Base-by-base conservation (phyloP, 2,888 invertebrate species). In the Mechanitis messenoides region DNA sequence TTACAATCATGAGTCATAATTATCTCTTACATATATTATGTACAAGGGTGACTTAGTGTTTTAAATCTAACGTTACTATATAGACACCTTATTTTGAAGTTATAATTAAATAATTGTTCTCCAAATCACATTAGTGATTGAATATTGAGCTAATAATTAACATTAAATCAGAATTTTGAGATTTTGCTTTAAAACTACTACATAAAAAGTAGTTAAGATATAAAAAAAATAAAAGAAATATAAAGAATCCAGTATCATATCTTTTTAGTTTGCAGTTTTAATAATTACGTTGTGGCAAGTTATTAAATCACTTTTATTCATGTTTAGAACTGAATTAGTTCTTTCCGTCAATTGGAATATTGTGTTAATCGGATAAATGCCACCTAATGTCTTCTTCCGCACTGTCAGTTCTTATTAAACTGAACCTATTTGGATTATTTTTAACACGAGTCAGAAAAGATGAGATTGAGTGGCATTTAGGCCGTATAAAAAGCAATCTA, bases 371-470 rank as follows among this genome's bases (percentile, higher is more conserved):
- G 61, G 62, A 61, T 67, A 66, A 50, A 66, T 65, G 65, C 64
- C 68, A 66, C 67, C 63, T 65, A 68, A 64, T 68, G 66, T 59
- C 64, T 64, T 11, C 55, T 67, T 69, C 68, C 68, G 66, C 31
- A 31, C 50, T 28, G 28, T 31, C 31, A 50, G 50, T 50, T 50
- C 6, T 50, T 31, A 31, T 9, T 28, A 50, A 50, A 50, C 31
- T 50, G 50, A 50, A 11, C 31, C 31, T 50, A 42, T 50, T 50
- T 7, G 50, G 50, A 31, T 50, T 9, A 31, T 9, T 12, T 50
- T 50, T 9, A 7, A 42, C 6, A 42, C 9, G 42, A 11, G 50
- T 50, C 31, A 12, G 31, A 50, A 11, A 35, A 55, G 38, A 12
- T 20, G 55, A 50, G 12, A 50, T 33, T 31, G 2, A 53, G 56